phyloP scores from a whole-genome alignment of 1,140 invertebrate species.

The Globodera rostochiensis region DNA sequence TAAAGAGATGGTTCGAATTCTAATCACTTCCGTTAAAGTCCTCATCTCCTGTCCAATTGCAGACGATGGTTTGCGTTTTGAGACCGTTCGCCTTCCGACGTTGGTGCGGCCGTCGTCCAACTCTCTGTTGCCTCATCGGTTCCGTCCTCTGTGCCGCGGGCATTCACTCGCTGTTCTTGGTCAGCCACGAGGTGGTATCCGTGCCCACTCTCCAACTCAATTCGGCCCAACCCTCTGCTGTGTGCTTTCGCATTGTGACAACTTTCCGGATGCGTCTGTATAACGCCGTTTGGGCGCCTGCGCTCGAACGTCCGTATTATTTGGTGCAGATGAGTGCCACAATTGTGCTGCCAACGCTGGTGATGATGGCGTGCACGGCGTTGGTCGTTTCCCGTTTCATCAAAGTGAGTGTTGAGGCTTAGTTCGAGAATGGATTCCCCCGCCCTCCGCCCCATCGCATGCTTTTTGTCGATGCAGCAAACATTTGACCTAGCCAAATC shows the following conservation, averaged over 20 bases:
- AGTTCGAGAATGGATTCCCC: too few species aligned
- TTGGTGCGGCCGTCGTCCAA: slow-evolving; percentile 56
- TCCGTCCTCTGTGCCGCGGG: slow-evolving; percentile 43
- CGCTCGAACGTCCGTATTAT: slow-evolving; percentile 46
- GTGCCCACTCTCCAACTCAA: slow-evolving; percentile 12
- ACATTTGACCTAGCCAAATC: background rate
- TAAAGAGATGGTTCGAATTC: too few species aligned
- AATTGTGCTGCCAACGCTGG: slow-evolving; percentile 59
- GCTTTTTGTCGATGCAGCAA: background rate
- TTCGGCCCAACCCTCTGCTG: slow-evolving; percentile 15
- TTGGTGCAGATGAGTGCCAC: slow-evolving; percentile 57
- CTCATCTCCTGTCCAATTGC: slow-evolving; percentile 38
- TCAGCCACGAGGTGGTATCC: slow-evolving; percentile 49
- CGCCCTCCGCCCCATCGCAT: background rate
- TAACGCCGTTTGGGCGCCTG: background rate
- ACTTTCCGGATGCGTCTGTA: slow-evolving; percentile 12
- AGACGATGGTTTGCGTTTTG: slow-evolving; percentile 59
- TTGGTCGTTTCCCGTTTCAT: slow-evolving; percentile 61
- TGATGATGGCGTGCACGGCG: slow-evolving; percentile 59
- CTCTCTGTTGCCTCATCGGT: slow-evolving; percentile 39
- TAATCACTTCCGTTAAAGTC: too few species aligned
- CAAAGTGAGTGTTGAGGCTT: slow-evolving; percentile 44
- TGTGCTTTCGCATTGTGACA: slow-evolving; percentile 28
- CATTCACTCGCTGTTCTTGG: slow-evolving; percentile 55
- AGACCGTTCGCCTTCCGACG: slow-evolving; percentile 59